phyloP scores from a whole-genome alignment of 2,797 vertebrate genomes.

The Geotrypetes seraphini region DNA sequence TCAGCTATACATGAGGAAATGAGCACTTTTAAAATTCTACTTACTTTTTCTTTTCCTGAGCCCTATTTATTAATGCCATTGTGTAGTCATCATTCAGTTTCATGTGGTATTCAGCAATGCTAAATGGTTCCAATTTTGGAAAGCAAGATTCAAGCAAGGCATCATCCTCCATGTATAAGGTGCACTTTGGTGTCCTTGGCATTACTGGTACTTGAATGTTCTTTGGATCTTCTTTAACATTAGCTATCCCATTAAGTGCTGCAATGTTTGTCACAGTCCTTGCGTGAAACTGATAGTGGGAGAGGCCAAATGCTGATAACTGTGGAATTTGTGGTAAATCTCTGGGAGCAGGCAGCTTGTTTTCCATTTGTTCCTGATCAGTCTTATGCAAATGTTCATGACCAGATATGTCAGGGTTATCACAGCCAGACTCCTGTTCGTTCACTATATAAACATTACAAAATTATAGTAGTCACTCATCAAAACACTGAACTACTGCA shows the following conservation, averaged over 20 bases:
- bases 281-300: slow-evolving; percentile 58
- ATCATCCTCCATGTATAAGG: slow-evolving; percentile 63
- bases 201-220: slow-evolving; percentile 1
- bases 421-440: slow-evolving; percentile 12
- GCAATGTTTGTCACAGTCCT: slow-evolving; percentile 6
- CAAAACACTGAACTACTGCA: too few species aligned
- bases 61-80: slow-evolving; percentile 56
- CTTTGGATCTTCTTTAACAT: not conserved
- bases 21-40: too few species aligned
- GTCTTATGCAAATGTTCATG: too few species aligned
- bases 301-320: slow-evolving; percentile 84
- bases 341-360: not conserved
- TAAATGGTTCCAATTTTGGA: slow-evolving; percentile 71
- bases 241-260: fast-evolving
- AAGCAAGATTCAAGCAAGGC: slow-evolving; percentile 55
- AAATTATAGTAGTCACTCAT: too few species aligned
- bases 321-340: slow-evolving; percentile 55
- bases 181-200: slow-evolving; percentile 62
- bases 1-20: too few species aligned
- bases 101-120: slow-evolving; percentile 68
- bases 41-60: slow-evolving; percentile 37
- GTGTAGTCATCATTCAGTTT: slow-evolving; percentile 86
- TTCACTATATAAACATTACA: slow-evolving; percentile 10
- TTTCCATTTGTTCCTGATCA: slow-evolving; percentile 6
- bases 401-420: slow-evolving; percentile 4